Evolutionary conservation across 2,888 invertebrate genomes (phyloP).

Genomic region (Rotaria magnacalcarata): DNA sequence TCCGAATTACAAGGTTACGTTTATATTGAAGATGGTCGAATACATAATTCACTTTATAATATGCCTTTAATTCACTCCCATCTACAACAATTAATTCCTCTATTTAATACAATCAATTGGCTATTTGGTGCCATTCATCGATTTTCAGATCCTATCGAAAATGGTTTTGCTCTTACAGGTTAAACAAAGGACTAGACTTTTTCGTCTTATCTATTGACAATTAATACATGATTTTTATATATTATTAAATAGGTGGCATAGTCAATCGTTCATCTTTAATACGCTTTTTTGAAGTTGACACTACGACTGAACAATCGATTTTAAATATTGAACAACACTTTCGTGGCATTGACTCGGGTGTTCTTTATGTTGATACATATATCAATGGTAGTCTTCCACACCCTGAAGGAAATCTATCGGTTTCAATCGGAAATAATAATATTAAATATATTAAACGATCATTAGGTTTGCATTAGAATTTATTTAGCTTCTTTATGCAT

Average conservation of each 20-base stretch:
- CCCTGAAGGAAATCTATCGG: background rate
- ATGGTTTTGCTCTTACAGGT: constrained; percentile 31
- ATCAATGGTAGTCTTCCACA: constrained; percentile 25
- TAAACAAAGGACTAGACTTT: background rate
- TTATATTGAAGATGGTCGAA: constrained; percentile 32
- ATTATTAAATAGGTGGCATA: background rate
- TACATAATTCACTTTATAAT: constrained; percentile 12
- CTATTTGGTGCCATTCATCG: background rate
- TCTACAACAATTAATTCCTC: background rate
- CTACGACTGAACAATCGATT: background rate
- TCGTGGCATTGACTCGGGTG: constrained; percentile 28
- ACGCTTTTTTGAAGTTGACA: background rate
- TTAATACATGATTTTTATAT: background rate
- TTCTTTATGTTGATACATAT: constrained; percentile 1
- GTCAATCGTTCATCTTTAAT: constrained; percentile 5
- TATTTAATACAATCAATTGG: constrained; percentile 13
- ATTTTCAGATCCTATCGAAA: constrained; percentile 13
- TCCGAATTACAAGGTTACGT: constrained; percentile 8
- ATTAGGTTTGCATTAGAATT: background rate
- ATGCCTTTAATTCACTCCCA: background rate
- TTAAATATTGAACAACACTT: constrained; percentile 12
- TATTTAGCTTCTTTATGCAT: background rate
- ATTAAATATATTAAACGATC: constrained; percentile 17
- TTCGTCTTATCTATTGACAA: background rate
- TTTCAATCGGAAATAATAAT: background rate